These are phyloP conservation scores for Halisarca cf. caerulea DNA, from an alignment of 37 sponge, comb jelly and placozoan genomes.

Conservation along the genomic window DNA sequence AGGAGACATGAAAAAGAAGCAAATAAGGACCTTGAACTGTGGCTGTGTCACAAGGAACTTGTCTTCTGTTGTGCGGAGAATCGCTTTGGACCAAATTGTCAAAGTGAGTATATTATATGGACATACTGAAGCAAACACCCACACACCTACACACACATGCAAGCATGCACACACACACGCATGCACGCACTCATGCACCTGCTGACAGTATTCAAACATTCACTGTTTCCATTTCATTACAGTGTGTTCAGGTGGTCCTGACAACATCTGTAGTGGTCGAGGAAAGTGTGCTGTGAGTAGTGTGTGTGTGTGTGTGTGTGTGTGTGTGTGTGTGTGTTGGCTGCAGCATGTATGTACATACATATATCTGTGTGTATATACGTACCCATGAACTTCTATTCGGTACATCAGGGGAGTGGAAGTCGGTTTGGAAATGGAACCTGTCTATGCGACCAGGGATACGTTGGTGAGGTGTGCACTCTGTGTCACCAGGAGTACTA, in stretches of 20 bases:
- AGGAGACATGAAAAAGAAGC: constrained; percentile 54
- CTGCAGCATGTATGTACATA: too few species aligned
- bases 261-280: constrained; percentile 73
- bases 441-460: constrained; percentile 75
- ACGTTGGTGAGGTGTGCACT: constrained; percentile 77
- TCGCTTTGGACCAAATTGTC: constrained; percentile 70
- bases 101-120: constrained; percentile 34
- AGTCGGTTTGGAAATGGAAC: constrained; percentile 69
- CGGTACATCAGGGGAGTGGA: constrained; percentile 55
- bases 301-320: neutral
- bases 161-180: neutral
- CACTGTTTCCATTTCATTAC: neutral
- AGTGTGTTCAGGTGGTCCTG: constrained; percentile 86
- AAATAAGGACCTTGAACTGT: constrained; percentile 47
- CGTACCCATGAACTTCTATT: neutral
- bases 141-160: constrained; percentile 1
- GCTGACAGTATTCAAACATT: neutral
- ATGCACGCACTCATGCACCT: neutral
- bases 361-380: neutral
- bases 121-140: neutral
- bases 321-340: neutral
- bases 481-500: constrained; percentile 57
- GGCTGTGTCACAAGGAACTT: constrained; percentile 64
- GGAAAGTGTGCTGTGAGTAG: constrained; percentile 80
- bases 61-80: constrained; percentile 75